phyloP scores from a whole-genome alignment of 2,888 invertebrate species.

The Periphyllus acericola region DNA sequence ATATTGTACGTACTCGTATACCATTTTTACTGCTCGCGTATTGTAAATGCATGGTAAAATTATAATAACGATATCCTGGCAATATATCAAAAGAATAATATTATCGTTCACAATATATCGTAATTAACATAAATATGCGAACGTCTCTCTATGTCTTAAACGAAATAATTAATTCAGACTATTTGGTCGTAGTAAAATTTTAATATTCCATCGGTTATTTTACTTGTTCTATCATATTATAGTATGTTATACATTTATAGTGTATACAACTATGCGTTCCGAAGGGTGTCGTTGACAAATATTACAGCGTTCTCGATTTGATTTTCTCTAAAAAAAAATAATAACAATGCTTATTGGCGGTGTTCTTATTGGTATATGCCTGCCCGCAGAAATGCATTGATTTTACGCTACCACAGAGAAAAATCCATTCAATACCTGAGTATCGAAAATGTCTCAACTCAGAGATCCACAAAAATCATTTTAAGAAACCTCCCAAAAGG shows the following conservation, averaged over 20 bases:
- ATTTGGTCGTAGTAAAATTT: neutral
- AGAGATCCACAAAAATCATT: neutral
- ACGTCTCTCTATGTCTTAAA: neutral
- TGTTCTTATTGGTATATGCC: neutral
- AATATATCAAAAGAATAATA: neutral
- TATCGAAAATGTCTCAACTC: neutral
- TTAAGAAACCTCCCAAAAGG: neutral
- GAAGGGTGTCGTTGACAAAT: too few species aligned
- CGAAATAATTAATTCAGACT: neutral
- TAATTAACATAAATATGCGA: constrained; percentile 9
- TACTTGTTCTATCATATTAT: too few species aligned
- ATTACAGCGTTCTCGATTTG: too few species aligned
- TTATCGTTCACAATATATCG: neutral
- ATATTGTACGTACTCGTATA: neutral
- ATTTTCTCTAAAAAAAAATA: neutral
- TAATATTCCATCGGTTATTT: too few species aligned
- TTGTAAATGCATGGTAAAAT: neutral
- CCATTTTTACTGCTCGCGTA: neutral
- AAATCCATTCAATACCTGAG: neutral
- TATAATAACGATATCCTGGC: neutral
- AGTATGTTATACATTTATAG: too few species aligned
- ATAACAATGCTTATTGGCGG: neutral
- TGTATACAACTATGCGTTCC: too few species aligned
- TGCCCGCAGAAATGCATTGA: too few species aligned
- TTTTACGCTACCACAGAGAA: neutral